Evolutionary conservation across 2,888 invertebrate species (phyloP).

Genomic region (Neocrepidodera transversa): DNA sequence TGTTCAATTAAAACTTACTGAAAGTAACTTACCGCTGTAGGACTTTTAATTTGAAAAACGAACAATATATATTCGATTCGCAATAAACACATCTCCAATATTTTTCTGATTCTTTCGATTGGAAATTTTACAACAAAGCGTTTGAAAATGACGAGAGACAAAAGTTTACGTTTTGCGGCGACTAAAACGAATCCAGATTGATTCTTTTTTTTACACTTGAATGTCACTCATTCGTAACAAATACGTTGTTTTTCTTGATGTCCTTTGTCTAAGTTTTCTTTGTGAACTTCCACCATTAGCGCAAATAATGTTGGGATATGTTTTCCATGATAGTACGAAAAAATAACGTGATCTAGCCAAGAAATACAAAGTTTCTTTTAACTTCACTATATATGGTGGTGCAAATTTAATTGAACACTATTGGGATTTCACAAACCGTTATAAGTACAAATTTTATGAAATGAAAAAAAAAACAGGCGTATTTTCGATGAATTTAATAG

Average conservation of each 20-base stretch:
- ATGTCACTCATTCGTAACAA: constrained; percentile 33
- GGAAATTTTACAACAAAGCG: constrained; percentile 20
- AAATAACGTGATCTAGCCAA: constrained; percentile 24
- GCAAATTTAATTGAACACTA: too few relatives aligned
- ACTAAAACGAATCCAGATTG: constrained; percentile 22
- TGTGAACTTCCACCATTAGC: constrained; percentile 27
- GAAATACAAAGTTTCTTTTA: too few relatives aligned
- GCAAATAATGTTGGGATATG: constrained; percentile 20
- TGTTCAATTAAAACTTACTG: too few relatives aligned
- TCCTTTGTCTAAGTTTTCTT: constrained; percentile 28
- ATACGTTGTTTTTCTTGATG: constrained; percentile 27
- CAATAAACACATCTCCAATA: neutral
- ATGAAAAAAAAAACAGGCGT: too few relatives aligned
- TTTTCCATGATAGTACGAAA: constrained; percentile 15
- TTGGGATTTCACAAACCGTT: too few relatives aligned
- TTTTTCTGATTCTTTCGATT: constrained; percentile 5
- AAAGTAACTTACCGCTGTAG: too few relatives aligned
- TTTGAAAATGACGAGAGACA: constrained; percentile 5
- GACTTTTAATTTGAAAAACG: too few relatives aligned
- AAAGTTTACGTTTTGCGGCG: constrained; percentile 24
- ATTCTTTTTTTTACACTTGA: constrained; percentile 30
- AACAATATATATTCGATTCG: constrained; percentile 1
- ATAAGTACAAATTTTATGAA: too few relatives aligned
- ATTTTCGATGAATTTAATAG: too few relatives aligned
- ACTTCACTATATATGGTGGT: too few relatives aligned